Base-by-base conservation (phyloP, 2,797 vertebrate species). In the Acropternis orthonyx region DNA sequence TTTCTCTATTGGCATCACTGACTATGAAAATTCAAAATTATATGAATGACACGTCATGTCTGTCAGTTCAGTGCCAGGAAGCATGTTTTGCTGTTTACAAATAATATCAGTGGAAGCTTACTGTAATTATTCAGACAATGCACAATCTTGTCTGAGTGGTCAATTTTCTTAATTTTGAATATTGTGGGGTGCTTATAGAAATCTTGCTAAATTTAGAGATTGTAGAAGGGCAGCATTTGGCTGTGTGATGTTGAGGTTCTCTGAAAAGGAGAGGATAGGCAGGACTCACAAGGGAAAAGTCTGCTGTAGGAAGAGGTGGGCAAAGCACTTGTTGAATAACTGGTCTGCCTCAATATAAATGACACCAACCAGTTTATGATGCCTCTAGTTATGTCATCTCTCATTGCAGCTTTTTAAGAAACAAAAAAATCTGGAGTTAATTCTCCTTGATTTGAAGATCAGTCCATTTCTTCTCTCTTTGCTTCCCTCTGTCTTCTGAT, bases 161-260 rank as follows among this genome's bases (percentile, higher is more conserved):
- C 26, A 65, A 37, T 51, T 93, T 85, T 79, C 39, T 18, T 58
- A 30, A 39, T 89, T 71, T 80, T 52, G 27, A 85, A 37, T 78
- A 46, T 48, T 73, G 21, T 39, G n/a, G 2, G 13, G 8, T 72
- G 26, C 43, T 86, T 84, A 44, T 9, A 84, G 54, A 74, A 72
- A 54, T 24, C 41, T 81, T 78, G 32, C 34, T 86, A 30, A 72
- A 66, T 76, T 68, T 41, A 37, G 43, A 23, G 55, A 30, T 13
- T 78, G 26, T 51, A 30, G 56, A 85, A 72, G n/a, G 16, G n/a
- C 20, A 41, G 19, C 37, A 20, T 58, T 78, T 61, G 67, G 12
- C n/a, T 78, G 8, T 80, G 49, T 55, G 14, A 36, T 75, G 14
- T 41, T 91, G 49, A 79, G 28, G 9, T 79, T 68, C 56, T 61